A percentile compares a stretch with the other conserved stretches of the same genome.
phyloP scores from a whole-genome alignment of 53 echinoderm and acorn worm genomes.

The Echinometra lucunter region DNA sequence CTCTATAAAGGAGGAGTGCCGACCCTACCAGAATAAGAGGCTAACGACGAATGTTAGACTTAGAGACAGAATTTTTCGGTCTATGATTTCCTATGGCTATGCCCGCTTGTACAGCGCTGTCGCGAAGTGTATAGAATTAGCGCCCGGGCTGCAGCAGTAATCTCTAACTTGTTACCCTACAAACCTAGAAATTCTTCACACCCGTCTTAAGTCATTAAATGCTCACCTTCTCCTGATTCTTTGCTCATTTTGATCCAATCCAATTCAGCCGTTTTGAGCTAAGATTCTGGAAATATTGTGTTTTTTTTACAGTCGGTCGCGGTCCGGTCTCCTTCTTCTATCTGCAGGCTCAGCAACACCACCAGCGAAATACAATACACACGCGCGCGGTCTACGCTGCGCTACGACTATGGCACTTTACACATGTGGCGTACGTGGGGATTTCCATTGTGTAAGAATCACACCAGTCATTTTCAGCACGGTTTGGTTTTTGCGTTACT shows the following conservation, averaged over 20 bases:
- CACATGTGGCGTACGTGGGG: background rate
- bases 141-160: no score
- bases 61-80: no score
- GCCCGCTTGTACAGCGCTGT: no score
- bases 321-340: background rate
- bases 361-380: no score
- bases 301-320: background rate
- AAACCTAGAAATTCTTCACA: background rate
- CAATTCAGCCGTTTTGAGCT: background rate
- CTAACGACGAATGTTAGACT: no score
- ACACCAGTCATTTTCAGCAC: background rate
- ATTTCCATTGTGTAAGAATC: background rate
- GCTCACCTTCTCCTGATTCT: background rate
- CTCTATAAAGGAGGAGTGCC: no score
- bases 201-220: background rate
- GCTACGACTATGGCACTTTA: no score
- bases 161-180: no score
- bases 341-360: background rate
- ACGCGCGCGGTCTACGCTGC: no score
- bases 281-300: background rate
- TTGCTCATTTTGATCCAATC: background rate
- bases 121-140: no score
- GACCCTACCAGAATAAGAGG: no score
- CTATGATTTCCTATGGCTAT: no score
- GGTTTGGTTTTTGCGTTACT: background rate